Evolutionary conservation across 2,113 vertebrate species (phyloP), one percentile per base, ranked within the genome.

Genomic region (Mirounga angustirostris): DNA sequence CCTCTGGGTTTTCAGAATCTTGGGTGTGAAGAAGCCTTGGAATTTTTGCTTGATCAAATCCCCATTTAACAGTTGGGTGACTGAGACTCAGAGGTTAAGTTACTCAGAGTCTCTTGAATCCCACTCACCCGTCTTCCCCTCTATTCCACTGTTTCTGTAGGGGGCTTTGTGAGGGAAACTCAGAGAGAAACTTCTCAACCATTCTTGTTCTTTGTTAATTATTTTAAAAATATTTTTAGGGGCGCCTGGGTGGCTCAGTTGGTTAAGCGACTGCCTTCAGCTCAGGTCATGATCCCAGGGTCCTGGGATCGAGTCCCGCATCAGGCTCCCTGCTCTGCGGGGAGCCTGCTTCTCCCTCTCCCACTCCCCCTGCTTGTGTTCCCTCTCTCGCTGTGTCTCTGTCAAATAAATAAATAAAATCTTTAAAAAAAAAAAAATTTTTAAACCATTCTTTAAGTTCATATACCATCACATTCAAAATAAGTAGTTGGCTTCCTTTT

Each of bases 161-260:
- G 30, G 28, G 18, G 4, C 19, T 81, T 88, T 89, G 24, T 40
- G 43, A 69, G 46, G 58, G 43, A 81, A 40, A 46, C 76, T 81
- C 36, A 46, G 33, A 74, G 50, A 80, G 36, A 50, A 26, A 69
- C 21, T 89, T 92, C 30, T 92, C 43, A 94, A 4, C 69, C 67
- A 59, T 69, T 87, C 28, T 2, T 82, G n/a, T 65, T 65, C 40
- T 96, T 87, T 52, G 54, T 80, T 85, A 89, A 63, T 89, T 52
- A 71, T 89, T 71, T 95, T 19, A 1, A 87, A 94, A 95, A 52
- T 83, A 69, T 93, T 63, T 91, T 36, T 36, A 36, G 36, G 36
- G 36, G 36, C 36, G 36, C 36, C 36, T 36, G 36, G 36, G 36
- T 36, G 36, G 36, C 36, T 36, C 36, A 36, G 36, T 36, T 36